Percentiles rank a stretch among this genome's conserved stretches.
These are phyloP conservation scores for Teleogryllus occipitalis DNA, from an alignment of 1,140 invertebrate species.

Conservation along the genomic window DNA sequence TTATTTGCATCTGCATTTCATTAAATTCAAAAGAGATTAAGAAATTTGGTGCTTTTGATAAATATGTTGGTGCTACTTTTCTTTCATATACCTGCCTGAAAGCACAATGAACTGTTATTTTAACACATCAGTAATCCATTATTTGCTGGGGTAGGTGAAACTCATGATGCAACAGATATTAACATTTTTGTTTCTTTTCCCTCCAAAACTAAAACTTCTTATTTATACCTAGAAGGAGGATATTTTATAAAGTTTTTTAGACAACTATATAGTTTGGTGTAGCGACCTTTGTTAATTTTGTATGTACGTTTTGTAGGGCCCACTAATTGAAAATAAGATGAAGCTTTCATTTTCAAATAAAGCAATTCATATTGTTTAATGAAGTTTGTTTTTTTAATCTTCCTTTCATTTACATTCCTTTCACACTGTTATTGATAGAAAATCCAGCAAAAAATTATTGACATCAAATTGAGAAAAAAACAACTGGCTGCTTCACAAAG, in stretches of 20 bases:
- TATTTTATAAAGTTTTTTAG: background rate
- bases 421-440: too few relatives aligned
- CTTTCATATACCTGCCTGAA: background rate
- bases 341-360: slow-evolving; percentile 3
- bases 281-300: background rate
- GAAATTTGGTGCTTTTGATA: background rate
- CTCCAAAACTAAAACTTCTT: background rate
- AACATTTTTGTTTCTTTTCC: background rate
- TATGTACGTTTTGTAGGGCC: background rate
- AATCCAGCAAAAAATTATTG: too few relatives aligned
- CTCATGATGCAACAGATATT: slow-evolving; percentile 1
- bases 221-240: background rate
- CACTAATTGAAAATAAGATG: slow-evolving; percentile 1
- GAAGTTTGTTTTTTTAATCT: too few relatives aligned
- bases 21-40: background rate
- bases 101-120: background rate
- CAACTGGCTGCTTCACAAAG: too few relatives aligned
- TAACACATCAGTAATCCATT: background rate
- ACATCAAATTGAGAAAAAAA: too few relatives aligned
- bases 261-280: background rate
- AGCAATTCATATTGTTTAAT: background rate
- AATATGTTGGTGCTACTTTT: background rate
- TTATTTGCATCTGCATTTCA: background rate
- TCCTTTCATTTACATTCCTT: too few relatives aligned
- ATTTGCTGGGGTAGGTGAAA: background rate